Evolutionary conservation across 2,113 vertebrate genomes (phyloP).

Genomic region (Forbesichthys agassizii): DNA sequence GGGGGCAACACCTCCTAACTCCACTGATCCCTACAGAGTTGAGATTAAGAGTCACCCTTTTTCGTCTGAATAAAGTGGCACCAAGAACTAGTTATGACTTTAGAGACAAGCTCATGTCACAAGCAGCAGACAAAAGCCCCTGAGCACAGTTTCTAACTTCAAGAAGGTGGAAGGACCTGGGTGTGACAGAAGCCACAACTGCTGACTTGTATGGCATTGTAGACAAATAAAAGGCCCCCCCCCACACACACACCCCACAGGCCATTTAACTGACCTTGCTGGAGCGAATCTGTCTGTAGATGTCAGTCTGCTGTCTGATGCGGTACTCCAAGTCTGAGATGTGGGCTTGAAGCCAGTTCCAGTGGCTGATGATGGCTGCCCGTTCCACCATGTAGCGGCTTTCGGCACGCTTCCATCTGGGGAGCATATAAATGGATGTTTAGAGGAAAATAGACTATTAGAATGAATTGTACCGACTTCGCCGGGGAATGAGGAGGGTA

Average conservation of each 20-base stretch:
- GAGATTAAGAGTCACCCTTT: constrained; percentile 1
- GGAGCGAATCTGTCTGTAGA: constrained; percentile 93
- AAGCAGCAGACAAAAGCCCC: neutral
- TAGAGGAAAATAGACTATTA: neutral
- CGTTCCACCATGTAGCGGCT: constrained; percentile 93
- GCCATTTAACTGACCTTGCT: constrained; percentile 83
- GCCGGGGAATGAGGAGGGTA: too few species aligned
- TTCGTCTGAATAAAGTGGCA: neutral
- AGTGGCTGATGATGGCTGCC: constrained; percentile 96
- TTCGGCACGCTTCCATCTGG: constrained; percentile 92
- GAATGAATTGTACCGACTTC: constrained; percentile 2
- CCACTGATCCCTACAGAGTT: constrained; percentile 83
- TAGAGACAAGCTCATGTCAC: neutral
- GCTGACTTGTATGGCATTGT: neutral
- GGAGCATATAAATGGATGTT: neutral
- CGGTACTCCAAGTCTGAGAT: constrained; percentile 98
- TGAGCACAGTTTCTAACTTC: too few species aligned
- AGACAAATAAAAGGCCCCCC: neutral
- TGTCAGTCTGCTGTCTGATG: constrained; percentile 96
- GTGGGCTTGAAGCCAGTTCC: constrained; percentile 99
- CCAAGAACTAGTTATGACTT: neutral
- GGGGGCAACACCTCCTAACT: constrained; percentile 82
- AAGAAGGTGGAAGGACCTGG: too few species aligned
- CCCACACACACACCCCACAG: neutral
- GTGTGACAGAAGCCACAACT: neutral